Evolutionary conservation across 2,888 invertebrate species (phyloP).

Genomic region (Theodoxus fluviatilis): DNA sequence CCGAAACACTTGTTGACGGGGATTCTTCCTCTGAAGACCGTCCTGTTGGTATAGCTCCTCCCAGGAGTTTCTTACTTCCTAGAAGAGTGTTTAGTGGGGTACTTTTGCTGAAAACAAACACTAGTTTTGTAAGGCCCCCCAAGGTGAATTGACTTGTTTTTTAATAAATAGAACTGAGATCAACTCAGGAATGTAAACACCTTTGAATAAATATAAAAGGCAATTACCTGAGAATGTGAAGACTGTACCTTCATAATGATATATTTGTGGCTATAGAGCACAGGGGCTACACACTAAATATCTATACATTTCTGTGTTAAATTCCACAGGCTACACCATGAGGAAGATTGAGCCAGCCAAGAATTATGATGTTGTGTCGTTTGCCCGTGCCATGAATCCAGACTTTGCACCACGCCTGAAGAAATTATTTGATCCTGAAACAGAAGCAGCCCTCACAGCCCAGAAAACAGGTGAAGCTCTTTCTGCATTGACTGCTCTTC

Average conservation of each 20-base stretch:
- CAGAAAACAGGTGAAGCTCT: conserved; percentile 57
- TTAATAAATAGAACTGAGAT: neutral
- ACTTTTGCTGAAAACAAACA: too few species aligned
- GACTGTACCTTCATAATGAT: neutral
- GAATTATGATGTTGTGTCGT: conserved; percentile 64
- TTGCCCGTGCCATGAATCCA: conserved; percentile 65
- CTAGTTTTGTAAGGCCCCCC: too few species aligned
- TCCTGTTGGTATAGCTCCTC: too few species aligned
- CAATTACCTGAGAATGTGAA: neutral
- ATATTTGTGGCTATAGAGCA: neutral
- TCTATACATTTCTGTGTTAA: neutral
- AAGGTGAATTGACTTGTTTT: neutral
- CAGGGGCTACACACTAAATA: neutral
- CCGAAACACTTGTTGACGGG: too few species aligned
- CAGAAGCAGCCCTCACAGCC: conserved; percentile 62
- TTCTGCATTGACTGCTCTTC: too few species aligned
- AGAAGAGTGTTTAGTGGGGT: neutral
- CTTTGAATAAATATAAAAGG: neutral
- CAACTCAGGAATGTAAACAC: neutral
- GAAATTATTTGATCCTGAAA: conserved; percentile 63
- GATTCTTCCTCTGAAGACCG: too few species aligned
- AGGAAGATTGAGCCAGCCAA: conserved; percentile 61
- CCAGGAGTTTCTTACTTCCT: neutral
- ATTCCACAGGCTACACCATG: conserved; percentile 56
- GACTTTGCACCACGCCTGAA: conserved; percentile 64